Evolutionary conservation across 2,113 vertebrate genomes (phyloP).

Genomic region (Ictalurus punctatus): DNA sequence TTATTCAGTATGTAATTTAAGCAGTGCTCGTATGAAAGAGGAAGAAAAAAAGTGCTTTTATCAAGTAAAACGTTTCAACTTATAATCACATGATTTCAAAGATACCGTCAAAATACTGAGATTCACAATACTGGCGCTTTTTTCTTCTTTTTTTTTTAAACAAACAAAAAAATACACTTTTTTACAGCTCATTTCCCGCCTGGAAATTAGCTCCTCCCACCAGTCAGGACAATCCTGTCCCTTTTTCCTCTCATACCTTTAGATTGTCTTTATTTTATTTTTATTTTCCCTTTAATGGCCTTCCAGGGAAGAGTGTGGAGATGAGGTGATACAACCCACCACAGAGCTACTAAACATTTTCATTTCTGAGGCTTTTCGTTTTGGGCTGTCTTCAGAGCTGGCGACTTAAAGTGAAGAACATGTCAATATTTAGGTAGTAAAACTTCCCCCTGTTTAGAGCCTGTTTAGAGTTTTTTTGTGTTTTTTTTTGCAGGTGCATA

Average conservation of each 20-base stretch:
- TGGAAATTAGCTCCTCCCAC: neutral
- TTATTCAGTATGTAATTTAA: neutral
- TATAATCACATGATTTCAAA: neutral
- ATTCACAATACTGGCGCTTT: neutral
- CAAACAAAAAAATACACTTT: neutral
- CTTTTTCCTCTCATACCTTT: neutral
- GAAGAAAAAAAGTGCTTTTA: neutral
- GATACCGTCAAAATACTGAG: neutral
- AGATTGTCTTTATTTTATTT: neutral
- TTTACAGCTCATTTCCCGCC: neutral
- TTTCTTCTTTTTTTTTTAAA: neutral
- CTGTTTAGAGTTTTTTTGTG: no score
- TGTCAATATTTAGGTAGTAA: neutral
- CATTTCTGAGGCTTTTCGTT: neutral
- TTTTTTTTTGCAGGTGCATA: neutral
- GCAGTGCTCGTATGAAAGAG: neutral
- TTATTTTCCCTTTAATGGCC: neutral
- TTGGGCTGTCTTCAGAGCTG: neutral
- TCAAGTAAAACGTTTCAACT: neutral
- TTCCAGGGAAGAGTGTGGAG: neutral
- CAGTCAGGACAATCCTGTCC: neutral
- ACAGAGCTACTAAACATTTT: neutral
- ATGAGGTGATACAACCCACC: neutral
- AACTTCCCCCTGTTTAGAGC: neutral
- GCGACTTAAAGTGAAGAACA: neutral